phyloP scores from a whole-genome alignment of 37 sponge, comb jelly and placozoan species.

The Diacarnus erythraeanus region DNA sequence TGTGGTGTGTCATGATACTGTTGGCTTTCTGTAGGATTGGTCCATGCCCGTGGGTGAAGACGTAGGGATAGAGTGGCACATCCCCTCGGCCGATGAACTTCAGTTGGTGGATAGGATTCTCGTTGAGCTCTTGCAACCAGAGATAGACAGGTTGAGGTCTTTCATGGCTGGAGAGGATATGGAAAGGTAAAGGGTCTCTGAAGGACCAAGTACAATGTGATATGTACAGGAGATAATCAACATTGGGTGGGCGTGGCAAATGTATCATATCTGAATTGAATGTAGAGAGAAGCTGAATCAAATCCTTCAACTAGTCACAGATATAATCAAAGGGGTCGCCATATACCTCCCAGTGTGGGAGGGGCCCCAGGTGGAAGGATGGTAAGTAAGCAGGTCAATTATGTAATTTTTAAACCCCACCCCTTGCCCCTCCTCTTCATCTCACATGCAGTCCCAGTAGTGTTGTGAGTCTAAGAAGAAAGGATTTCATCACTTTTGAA shows the following conservation, averaged over 20 bases:
- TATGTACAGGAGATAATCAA: no score
- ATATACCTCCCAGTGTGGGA: conserved; percentile 52
- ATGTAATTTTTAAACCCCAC: not conserved
- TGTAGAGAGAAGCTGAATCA: conserved; percentile 55
- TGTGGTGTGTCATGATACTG: not conserved
- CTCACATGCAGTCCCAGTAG: conserved; percentile 19
- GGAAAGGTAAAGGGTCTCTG: conserved; percentile 19
- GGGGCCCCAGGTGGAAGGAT: conserved; percentile 55
- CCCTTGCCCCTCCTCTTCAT: not conserved
- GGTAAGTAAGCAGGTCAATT: conserved; percentile 30
- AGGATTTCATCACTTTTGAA: not conserved
- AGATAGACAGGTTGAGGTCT: conserved; percentile 48
- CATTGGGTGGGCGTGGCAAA: not conserved
- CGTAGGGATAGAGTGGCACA: conserved; percentile 67
- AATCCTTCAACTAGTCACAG: conserved; percentile 23
- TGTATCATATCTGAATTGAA: not conserved
- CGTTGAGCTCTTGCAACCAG: conserved; percentile 63
- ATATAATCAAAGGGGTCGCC: conserved; percentile 43
- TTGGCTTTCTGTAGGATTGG: conserved; percentile 72
- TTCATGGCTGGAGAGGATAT: conserved; percentile 42
- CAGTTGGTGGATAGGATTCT: conserved; percentile 56
- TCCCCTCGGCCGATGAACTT: conserved; percentile 58
- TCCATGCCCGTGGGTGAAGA: conserved; percentile 36
- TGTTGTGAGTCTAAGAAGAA: conserved; percentile 22
- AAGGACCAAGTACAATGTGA: no score